A percentile compares a stretch with the other conserved stretches of the same genome.
phyloP scores from a whole-genome alignment of 2,113 vertebrate species.

The Corvus cornix region DNA sequence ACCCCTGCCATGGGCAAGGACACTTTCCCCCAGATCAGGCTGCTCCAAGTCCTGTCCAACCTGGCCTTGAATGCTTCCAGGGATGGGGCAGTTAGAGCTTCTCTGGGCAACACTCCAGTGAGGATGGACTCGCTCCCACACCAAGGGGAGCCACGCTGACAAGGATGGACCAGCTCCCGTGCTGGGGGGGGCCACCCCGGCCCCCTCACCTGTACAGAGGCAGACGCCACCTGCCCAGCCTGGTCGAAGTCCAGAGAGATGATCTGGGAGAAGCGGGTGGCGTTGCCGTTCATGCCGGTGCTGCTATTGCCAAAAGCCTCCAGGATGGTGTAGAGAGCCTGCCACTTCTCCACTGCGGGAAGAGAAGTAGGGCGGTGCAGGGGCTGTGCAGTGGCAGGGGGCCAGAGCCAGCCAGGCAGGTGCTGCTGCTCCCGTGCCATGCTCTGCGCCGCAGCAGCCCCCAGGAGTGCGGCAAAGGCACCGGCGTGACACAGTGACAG shows the following conservation, averaged over 20 bases:
- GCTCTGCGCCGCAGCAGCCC: not conserved
- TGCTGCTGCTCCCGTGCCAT: not conserved
- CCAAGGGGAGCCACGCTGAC: accelerated
- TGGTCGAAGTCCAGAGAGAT: constrained; percentile 97
- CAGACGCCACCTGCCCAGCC: constrained; percentile 94
- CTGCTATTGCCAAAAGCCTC: constrained; percentile 95
- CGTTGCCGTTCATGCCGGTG: constrained; percentile 88
- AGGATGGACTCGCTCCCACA: not conserved
- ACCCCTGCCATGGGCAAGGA: not conserved
- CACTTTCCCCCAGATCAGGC: not conserved
- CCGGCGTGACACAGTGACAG: not conserved
- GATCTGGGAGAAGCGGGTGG: constrained; percentile 94
- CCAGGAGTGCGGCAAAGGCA: accelerated
- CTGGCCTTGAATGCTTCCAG: not conserved
- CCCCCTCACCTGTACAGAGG: constrained; percentile 90
- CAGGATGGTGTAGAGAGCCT: constrained; percentile 92
- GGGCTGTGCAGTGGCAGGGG: not conserved
- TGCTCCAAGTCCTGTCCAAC: not conserved
- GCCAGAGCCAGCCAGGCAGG: not conserved
- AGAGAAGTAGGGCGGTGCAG: constrained; percentile 18
- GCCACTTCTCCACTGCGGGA: constrained; percentile 92
- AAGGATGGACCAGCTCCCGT: accelerated
- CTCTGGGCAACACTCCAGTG: accelerated
- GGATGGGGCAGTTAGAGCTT: not conserved
- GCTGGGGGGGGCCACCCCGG: not conserved